Conservation (phyloP, 2,888 invertebrate genomes). For the Ferrisia virgata region DNA sequence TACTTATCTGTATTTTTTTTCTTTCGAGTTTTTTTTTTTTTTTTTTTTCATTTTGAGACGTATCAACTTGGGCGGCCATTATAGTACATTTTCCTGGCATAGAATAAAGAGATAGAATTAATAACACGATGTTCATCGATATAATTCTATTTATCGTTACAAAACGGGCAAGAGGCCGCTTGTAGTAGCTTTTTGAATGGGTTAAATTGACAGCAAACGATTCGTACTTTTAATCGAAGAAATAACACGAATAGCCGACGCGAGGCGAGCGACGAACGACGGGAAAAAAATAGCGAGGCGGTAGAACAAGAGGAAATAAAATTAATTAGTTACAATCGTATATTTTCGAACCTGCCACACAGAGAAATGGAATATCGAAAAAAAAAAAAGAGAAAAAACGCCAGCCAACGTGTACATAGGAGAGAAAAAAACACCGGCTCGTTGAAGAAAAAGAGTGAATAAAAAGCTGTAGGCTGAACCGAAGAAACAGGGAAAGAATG, state of each 20-base stretch:
- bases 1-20: neutral
- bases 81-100: neutral
- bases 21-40: neutral
- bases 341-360: neutral
- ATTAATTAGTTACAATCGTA: slow-evolving; percentile 28
- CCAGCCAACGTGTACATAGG: neutral
- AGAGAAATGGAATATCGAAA: neutral
- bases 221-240: slow-evolving; percentile 4
- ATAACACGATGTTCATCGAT: neutral
- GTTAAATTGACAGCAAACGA: slow-evolving; percentile 9
- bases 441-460: neutral
- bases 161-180: neutral
- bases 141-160: neutral
- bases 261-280: too few relatives aligned
- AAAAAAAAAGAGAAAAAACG: neutral
- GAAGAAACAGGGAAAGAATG: neutral
- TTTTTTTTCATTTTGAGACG: neutral
- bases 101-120: neutral
- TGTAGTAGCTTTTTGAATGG: neutral
- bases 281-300: neutral
- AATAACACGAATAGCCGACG: neutral
- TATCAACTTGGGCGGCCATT: neutral
- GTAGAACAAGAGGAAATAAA: neutral
- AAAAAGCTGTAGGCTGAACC: neutral
- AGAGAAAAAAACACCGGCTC: neutral